phyloP scores from a whole-genome alignment of 2,888 invertebrate genomes.

The Drosophila birchii region DNA sequence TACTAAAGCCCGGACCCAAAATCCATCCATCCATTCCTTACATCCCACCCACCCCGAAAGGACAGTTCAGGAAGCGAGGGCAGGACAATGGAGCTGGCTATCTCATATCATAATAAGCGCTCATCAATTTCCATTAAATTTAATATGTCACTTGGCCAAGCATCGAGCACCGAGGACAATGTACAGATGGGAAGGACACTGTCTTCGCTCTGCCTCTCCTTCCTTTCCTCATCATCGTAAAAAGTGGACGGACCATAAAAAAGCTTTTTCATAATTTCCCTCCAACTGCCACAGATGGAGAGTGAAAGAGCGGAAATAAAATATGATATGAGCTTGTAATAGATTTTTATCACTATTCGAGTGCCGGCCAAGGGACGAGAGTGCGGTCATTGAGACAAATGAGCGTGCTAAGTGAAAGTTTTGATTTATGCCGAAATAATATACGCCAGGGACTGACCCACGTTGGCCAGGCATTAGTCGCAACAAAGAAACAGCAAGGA shows the following conservation, averaged over 20 bases:
- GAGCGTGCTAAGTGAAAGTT: slow-evolving; percentile 80
- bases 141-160: slow-evolving; percentile 78
- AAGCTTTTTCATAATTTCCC: slow-evolving; percentile 84
- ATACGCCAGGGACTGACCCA: slow-evolving; percentile 67
- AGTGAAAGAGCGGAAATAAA: slow-evolving; percentile 65
- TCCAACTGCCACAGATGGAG: slow-evolving; percentile 42
- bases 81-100: slow-evolving; percentile 51
- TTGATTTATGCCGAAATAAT: slow-evolving; percentile 79
- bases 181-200: slow-evolving; percentile 11
- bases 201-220: slow-evolving; percentile 35
- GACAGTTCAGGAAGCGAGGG: slow-evolving; percentile 16
- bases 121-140: slow-evolving; percentile 84
- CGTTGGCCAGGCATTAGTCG: slow-evolving; percentile 33
- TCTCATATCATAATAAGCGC: slow-evolving; percentile 83
- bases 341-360: slow-evolving; percentile 81
- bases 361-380: slow-evolving; percentile 40
- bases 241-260: slow-evolving; percentile 79
- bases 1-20: slow-evolving; percentile 48
- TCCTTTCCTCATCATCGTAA: slow-evolving; percentile 69
- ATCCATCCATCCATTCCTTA: slow-evolving; percentile 17
- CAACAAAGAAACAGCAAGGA: slow-evolving; percentile 14
- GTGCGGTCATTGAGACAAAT: slow-evolving; percentile 79
- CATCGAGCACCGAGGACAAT: slow-evolving; percentile 6
- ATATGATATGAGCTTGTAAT: slow-evolving; percentile 81
- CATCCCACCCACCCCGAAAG: slow-evolving; percentile 23